phyloP scores from a whole-genome alignment of 1,140 invertebrate species.

The Trichoplusia ni region DNA sequence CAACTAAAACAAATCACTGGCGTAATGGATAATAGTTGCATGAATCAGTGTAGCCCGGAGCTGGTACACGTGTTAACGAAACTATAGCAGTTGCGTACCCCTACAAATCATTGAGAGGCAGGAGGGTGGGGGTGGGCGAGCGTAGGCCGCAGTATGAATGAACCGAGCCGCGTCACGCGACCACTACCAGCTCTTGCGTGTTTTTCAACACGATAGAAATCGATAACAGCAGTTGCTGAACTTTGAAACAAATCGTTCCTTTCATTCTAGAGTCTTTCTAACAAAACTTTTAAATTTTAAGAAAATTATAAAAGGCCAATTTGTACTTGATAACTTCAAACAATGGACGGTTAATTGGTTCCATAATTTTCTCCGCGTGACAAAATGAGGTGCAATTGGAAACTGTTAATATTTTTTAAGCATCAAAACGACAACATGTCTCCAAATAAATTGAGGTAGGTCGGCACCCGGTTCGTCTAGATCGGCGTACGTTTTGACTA shows the following conservation, averaged over 20 bases:
- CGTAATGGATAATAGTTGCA: neutral
- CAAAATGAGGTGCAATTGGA: too few species aligned
- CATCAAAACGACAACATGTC: conserved; percentile 1
- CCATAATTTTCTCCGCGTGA: too few species aligned
- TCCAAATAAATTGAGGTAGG: conserved; percentile 5
- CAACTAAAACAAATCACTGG: neutral
- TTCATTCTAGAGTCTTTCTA: too few species aligned
- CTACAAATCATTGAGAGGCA: conserved; percentile 15
- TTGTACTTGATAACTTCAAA: too few species aligned
- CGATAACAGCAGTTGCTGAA: conserved; percentile 29
- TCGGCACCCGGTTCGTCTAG: conserved; percentile 12
- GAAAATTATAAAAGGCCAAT: too few species aligned
- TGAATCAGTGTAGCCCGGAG: neutral
- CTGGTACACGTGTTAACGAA: conserved; percentile 6
- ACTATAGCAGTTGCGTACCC: conserved; percentile 22
- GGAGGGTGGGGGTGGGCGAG: conserved; percentile 27
- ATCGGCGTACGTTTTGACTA: conserved; percentile 6
- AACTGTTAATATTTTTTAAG: neutral
- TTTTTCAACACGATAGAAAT: conserved; percentile 41
- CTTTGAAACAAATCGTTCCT: too few species aligned
- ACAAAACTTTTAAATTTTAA: too few species aligned
- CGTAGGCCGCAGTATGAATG: conserved; percentile 51
- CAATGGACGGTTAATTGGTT: too few species aligned
- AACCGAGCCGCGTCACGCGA: conserved; percentile 28
- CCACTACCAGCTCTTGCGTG: conserved; percentile 27